Evolutionary conservation across 1,140 invertebrate genomes (phyloP), one percentile per base, ranked within the genome.

Genomic region (Maniola jurtina): DNA sequence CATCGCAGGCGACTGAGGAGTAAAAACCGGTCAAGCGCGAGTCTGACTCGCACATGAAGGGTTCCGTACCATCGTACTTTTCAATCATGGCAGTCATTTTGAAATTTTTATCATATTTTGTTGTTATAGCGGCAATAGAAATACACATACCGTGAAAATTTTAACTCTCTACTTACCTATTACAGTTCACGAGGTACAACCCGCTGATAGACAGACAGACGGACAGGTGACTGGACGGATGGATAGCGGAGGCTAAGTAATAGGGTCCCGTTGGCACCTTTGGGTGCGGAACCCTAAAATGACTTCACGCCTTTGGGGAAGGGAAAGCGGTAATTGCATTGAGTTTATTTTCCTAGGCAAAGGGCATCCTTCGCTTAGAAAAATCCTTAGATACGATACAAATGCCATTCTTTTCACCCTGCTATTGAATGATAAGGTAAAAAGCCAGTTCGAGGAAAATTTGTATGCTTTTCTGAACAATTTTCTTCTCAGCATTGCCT

Each of bases 291-390:
- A 25, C 25, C 25, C 25, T 25, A 25, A 67, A 71, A 72, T 52
- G 38, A 47, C 36, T 57, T 58, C 45, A 72, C 64, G 70, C 62
- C 59, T 61, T 70, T 66, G 54, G 67, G 68, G 14, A 38, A 62
- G 42, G 61, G 66, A 68, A 69, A 34, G 63, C 71, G 61, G 59
- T 78, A 73, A 73, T 75, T 75, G 73, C 69, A 72, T 72, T 71
- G 60, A 55, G 61, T 75, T 66, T 76, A 72, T 68, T 75, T 72
- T 61, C 45, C 64, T 50, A 61, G 48, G 60, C 66, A 61, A 67
- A 72, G 61, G 70, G 68, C 60, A 60, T 72, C 58, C 63, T 61
- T 61, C 59, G 62, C 34, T 58, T 56, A 62, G 59, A 33, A 45
- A 48, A 58, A 67, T 52, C 16, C 0, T 61, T 52, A 16, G 38